Evolutionary conservation across 2,797 vertebrate genomes (phyloP), one percentile per base, ranked within the genome.

Genomic region (Tenualosa ilisha): DNA sequence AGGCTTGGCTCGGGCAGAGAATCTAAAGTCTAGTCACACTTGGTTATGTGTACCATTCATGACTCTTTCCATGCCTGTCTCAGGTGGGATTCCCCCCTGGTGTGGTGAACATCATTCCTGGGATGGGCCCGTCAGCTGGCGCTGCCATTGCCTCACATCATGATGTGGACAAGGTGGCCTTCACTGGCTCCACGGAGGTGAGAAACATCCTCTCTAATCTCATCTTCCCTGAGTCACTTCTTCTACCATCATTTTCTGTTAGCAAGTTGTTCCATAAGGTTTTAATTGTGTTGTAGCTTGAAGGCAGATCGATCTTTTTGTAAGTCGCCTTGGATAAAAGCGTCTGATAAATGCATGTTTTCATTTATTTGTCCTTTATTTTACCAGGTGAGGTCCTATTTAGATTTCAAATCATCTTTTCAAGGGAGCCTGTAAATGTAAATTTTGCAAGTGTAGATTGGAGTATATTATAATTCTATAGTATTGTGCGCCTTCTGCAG

Each of bases 151-250:
- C 98, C 2, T 94, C 93, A 9, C 98, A 99, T 89, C 95, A 96
- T 94, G 97, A 97, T 0, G 88, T 99, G 0, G 97, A 99, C 89
- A 99, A 99, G 92, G 93, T 99, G 90, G 98, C 98, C 2, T 99
- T 99, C 92, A 99, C 98, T 0, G 98, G 98, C 26, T 99, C 98
- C 87, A 99, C 98, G 0, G 97, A 98, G 95, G 98, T 98, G 91
- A 89, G 93, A 81, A 7, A 17, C 5, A 63, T 82, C 81, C 81
- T 26, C 8, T 7, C 50, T 50, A 6, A 50, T 17, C 59, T 84
- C 26, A 12, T 82, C 79, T 17, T 46, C 43, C 6, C 43, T 46
- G 3, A 46, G 3, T 3, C 43, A 46, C 43, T 13, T 20, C 53
- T n/a, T 13, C 46, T n/a, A 20, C 24, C 12, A 51, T n/a, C n/a